Conservation (phyloP, 1,140 invertebrate genomes). For the Periplaneta americana region DNA sequence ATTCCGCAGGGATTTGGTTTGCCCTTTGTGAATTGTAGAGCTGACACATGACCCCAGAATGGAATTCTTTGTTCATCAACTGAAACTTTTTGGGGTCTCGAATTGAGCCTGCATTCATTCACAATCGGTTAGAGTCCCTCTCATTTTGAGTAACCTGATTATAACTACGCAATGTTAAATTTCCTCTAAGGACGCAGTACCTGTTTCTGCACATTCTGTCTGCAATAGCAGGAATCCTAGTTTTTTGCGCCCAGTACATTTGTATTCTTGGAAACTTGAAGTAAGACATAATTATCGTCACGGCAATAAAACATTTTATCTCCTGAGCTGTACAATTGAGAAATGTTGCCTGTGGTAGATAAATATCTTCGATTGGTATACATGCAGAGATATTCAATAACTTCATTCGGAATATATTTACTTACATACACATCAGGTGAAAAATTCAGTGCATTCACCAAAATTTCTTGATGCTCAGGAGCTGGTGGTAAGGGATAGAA, state of each 20-base stretch:
- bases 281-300: conserved; percentile 13
- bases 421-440: neutral
- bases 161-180: neutral
- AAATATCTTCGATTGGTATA: no score
- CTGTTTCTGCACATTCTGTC: conserved; percentile 12
- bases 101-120: conserved; percentile 8
- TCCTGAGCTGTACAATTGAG: neutral
- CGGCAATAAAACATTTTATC: conserved; percentile 11
- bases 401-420: neutral
- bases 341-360: neutral
- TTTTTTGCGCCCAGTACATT: conserved; percentile 13
- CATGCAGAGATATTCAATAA: neutral
- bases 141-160: neutral
- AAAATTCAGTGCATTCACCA: neutral
- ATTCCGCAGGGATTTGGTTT: conserved; percentile 20
- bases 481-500: neutral
- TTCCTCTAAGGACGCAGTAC: conserved; percentile 7
- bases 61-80: conserved; percentile 21
- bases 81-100: neutral
- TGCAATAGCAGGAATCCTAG: conserved; percentile 5
- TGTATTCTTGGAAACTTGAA: conserved; percentile 11
- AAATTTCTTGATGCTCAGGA: neutral
- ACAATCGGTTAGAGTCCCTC: neutral
- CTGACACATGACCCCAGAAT: neutral
- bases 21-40: conserved; percentile 8